phyloP scores from a whole-genome alignment of 2,797 vertebrate species.

The Uromys caudimaculatus region DNA sequence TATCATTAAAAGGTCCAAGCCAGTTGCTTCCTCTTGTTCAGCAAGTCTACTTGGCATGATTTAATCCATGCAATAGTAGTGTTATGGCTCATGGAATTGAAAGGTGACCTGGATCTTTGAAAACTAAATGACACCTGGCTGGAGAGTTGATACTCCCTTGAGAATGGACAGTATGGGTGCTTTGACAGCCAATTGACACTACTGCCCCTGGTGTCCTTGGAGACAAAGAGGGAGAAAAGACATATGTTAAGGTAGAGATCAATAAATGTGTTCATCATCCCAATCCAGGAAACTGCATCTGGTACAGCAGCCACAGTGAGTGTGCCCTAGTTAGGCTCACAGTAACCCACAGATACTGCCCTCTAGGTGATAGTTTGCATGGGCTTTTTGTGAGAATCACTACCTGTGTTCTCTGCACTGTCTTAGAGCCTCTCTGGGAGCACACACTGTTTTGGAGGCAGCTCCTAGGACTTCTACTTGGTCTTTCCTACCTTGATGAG shows the following conservation, averaged over 20 bases:
- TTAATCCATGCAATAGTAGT: too few relatives aligned
- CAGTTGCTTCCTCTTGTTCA: background rate
- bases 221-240: background rate
- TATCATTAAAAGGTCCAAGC: too few relatives aligned
- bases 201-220: too few relatives aligned
- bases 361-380: background rate
- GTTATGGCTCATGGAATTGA: background rate
- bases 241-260: background rate
- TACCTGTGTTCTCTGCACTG: background rate
- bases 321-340: background rate
- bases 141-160: background rate
- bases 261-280: too few relatives aligned
- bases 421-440: background rate
- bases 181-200: background rate
- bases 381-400: too few relatives aligned
- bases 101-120: background rate
- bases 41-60: background rate
- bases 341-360: background rate
- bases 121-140: too few relatives aligned
- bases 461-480: background rate
- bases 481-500: background rate
- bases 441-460: background rate
- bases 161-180: background rate
- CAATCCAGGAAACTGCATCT: background rate
- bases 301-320: accelerated